A percentile compares a stretch with the other conserved stretches of the same genome.
phyloP scores from a whole-genome alignment of 2,888 invertebrate genomes.

The Diploptera punctata region DNA sequence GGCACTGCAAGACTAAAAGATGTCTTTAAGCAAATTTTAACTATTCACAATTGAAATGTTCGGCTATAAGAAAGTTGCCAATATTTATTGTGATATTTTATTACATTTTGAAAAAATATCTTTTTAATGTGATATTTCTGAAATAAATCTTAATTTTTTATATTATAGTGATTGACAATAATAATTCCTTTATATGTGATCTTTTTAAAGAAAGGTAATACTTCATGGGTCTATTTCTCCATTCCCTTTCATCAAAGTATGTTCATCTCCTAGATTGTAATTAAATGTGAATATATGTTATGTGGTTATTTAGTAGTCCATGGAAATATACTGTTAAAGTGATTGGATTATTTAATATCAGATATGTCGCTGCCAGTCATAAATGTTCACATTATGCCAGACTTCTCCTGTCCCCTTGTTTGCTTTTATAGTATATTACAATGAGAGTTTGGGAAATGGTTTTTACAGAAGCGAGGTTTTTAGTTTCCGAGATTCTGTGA shows the following conservation, averaged over 20 bases:
- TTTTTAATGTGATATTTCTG: slow-evolving; percentile 29
- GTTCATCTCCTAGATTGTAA: too few relatives aligned
- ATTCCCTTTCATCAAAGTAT: background rate
- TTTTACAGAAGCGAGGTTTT: too few relatives aligned
- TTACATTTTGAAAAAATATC: background rate
- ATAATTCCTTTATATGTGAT: slow-evolving; percentile 23
- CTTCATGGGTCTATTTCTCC: slow-evolving; percentile 7
- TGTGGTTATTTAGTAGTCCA: too few relatives aligned
- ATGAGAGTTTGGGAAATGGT: too few relatives aligned
- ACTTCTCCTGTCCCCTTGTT: too few relatives aligned
- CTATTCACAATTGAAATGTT: background rate
- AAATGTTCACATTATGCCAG: too few relatives aligned
- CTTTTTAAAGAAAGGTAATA: slow-evolving; percentile 16
- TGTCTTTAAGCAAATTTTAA: background rate
- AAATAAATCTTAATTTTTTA: slow-evolving; percentile 27
- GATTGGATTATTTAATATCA: too few relatives aligned
- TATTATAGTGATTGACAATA: slow-evolving; percentile 31
- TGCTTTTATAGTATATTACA: too few relatives aligned
- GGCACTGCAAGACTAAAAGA: background rate
- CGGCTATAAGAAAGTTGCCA: slow-evolving; percentile 12
- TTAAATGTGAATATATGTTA: too few relatives aligned
- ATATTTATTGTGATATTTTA: slow-evolving; percentile 20
- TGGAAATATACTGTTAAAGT: too few relatives aligned
- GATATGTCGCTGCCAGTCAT: too few relatives aligned
- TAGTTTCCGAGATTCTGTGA: too few relatives aligned